Evolutionary conservation across 2,888 invertebrate genomes (phyloP), one percentile per base, ranked within the genome.

Genomic region (Parnassius glacialis): DNA sequence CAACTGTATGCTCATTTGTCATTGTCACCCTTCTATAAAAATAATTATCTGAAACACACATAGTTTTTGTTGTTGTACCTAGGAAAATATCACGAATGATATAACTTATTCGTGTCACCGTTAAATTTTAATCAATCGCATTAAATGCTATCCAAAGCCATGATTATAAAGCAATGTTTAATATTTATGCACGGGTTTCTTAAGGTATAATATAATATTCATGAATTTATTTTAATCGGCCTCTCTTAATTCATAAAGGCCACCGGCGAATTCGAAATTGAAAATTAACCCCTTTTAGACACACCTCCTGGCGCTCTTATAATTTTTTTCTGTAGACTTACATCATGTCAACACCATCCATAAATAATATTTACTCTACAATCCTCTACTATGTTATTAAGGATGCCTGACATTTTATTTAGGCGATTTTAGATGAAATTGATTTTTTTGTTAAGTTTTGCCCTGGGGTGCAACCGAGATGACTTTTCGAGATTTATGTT

Each of bases 281-380:
- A 90, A 90, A 89, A 89, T 90, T 89, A 87, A 86, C 88, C 87
- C 85, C 83, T 79, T 84, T 85, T 82, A 81, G 83, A 81, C 81
- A 84, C 87, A 79, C 85, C 87, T 85, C 83, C 81, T 82, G 85
- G 83, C 81, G 85, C 74, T 82, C 77, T 73, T 71, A 75, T 72
- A 73, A 34, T 34, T 79, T 81, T 81, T 81, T 81, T 78, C 72
- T 67, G 74, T 69, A 71, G 73, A 78, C 72, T 79, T 81, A 76
- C 71, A 74, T 80, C 87, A 74, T 85, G 90, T 91, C 90, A 89
- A 88, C 90, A 88, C 88, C 75, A 81, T 72, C 83, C 75, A 84
- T 91, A 85, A 91, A 84, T 86, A 86, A 90, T 85, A 78, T 77
- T 78, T 78, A 74, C 80, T 84, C 82, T 85, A 87, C 84, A 84